These are phyloP conservation scores for Cromileptes altivelis DNA, from an alignment of 2,113 vertebrate genomes.

Conservation along the genomic window DNA sequence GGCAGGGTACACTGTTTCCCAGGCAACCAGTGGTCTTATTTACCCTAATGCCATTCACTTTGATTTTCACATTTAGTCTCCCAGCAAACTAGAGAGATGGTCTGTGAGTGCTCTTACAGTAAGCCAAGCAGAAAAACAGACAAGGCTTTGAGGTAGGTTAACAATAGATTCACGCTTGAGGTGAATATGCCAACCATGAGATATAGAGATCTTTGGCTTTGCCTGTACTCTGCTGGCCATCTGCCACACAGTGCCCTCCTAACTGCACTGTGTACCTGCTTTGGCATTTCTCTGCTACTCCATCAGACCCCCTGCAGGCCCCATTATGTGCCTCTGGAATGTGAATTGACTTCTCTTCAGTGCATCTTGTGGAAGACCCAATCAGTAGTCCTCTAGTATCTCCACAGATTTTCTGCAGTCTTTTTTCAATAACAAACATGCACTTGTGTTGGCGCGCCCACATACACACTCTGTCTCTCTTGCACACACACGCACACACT, in stretches of 20 bases:
- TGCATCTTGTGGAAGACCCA: conserved; percentile 76
- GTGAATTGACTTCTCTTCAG: conserved; percentile 80
- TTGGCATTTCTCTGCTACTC: conserved; percentile 72
- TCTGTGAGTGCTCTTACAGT: conserved; percentile 62
- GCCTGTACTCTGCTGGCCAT: conserved; percentile 66
- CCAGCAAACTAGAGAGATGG: conserved; percentile 69
- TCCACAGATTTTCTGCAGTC: conserved; percentile 71
- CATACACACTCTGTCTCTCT: conserved; percentile 53
- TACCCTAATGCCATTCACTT: conserved; percentile 88
- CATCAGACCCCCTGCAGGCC: conserved; percentile 77
- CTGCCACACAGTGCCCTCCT: conserved; percentile 68
- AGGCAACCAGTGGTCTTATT: conserved; percentile 87
- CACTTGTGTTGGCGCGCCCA: conserved; percentile 57
- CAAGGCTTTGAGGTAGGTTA: conserved; percentile 7
- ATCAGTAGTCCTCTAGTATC: conserved; percentile 78
- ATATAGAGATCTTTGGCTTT: conserved; percentile 58
- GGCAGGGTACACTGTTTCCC: conserved; percentile 84
- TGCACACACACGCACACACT: conserved; percentile 56
- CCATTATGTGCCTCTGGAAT: conserved; percentile 81
- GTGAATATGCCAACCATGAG: conserved; percentile 48
- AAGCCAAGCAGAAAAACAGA: conserved; percentile 49
- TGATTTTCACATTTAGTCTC: conserved; percentile 86
- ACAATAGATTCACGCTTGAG: conserved; percentile 40
- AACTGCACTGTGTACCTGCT: conserved; percentile 75
- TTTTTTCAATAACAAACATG: conserved; percentile 67